Percentiles rank a stretch among this genome's conserved stretches.
phyloP scores from a whole-genome alignment of 1,140 invertebrate species.

The Drosophila lowei region DNA sequence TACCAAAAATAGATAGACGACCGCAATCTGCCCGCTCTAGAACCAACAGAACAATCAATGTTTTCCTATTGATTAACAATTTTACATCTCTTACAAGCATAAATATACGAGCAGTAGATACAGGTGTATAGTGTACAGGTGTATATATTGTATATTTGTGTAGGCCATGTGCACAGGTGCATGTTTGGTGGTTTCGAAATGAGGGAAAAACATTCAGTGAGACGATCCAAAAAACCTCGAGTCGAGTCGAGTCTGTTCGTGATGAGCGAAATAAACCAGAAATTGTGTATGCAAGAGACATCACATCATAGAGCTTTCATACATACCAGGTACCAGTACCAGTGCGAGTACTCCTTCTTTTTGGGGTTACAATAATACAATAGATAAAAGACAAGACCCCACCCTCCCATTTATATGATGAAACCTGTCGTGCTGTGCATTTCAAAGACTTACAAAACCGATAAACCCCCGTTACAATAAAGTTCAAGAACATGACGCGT shows the following conservation, averaged over 20 bases:
- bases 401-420: constrained; percentile 27
- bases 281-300: constrained; percentile 73
- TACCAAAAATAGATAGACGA: too few species aligned
- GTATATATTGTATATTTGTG: constrained; percentile 21
- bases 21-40: too few species aligned
- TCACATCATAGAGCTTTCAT: constrained; percentile 36
- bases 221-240: constrained; percentile 26
- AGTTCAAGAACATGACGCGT: constrained; percentile 39
- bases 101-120: too few species aligned
- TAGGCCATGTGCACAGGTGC: constrained; percentile 43
- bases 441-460: constrained; percentile 50
- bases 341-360: too few species aligned
- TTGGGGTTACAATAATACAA: constrained; percentile 14
- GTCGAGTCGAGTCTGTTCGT: constrained; percentile 17
- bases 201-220: constrained; percentile 6
- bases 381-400: constrained; percentile 43
- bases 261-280: constrained; percentile 57
- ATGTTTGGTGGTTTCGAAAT: constrained; percentile 55
- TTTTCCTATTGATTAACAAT: constrained; percentile 29
- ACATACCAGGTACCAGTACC: background rate
- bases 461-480: constrained; percentile 40
- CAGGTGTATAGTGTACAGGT: background rate
- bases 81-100: constrained; percentile 15
- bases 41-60: background rate
- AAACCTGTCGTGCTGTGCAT: constrained; percentile 56